Base-by-base conservation (phyloP, 1,140 invertebrate species). In the Anastrepha obliqua region DNA sequence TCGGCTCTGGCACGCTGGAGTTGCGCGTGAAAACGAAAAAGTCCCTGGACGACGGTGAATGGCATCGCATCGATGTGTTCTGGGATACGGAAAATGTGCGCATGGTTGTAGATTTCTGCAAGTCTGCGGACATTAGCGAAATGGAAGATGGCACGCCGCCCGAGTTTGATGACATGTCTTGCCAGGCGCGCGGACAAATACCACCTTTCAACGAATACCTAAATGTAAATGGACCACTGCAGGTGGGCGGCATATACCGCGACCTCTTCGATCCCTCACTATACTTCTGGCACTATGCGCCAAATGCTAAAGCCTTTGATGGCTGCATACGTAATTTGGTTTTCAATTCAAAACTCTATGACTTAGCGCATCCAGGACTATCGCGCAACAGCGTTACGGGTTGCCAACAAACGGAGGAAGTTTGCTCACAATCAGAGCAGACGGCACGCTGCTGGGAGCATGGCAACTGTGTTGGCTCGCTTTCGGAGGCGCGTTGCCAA, bases 161-260 rank as follows among this genome's bases (percentile, higher is more conserved):
- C 1, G 95, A 97, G 90, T 98, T 98, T 91, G 97, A 98, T 91
- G 96, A 97, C 88, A 95, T 96, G 5, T 96, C 95, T 13, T 99
- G 98, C 93, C 97, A 99, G 94, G 97, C 97, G 0, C 95, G 95
- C 87, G 97, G 97, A 13, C 95, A 95, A 0, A 98, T 99, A 89
- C 98, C 98, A 15, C 98, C 98, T 2, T 99, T 99, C 93, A 99
- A 98, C 93, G 98, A 99, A 93, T 99, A 98, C 91, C 94, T 99
- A 3, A 99, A 99, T 94, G 98, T 99, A 0, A 99, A 99, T 94
- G 96, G 98, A 0, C 98, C 98, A 0, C 94, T 99, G 44, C 98
- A 99, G 94, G 95, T 99, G 74, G 98, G 98, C 60, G 98, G 98
- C 2, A 93, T 98, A 3, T 97, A 97, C 90, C 96, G 98, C 20